These are phyloP conservation scores for Drepana falcataria DNA, from an alignment of 2,888 invertebrate species.

Conservation along the genomic window DNA sequence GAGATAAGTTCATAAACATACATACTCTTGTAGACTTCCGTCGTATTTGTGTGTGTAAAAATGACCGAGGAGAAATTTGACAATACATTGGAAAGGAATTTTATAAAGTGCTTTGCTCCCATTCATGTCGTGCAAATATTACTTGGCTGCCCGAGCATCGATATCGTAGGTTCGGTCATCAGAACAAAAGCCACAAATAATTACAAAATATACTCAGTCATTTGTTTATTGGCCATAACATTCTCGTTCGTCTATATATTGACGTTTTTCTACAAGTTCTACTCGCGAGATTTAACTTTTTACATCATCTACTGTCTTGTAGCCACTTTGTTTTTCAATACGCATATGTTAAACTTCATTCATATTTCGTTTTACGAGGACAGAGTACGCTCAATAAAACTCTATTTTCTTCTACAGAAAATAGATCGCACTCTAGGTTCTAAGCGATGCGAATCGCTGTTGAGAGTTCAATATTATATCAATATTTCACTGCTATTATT, in stretches of 20 bases:
- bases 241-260: not conserved
- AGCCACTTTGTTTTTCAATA: not conserved
- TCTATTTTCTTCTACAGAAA: not conserved
- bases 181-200: not conserved
- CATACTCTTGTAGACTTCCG: too few species aligned
- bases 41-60: constrained; percentile 10
- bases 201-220: not conserved
- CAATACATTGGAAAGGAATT: not conserved
- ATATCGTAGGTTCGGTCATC: not conserved
- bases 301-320: not conserved
- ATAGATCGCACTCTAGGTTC: not conserved
- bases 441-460: not conserved
- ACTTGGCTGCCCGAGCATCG: not conserved
- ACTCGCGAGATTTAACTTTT: not conserved
- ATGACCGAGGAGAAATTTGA: not conserved
- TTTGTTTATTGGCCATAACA: not conserved
- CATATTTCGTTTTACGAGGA: not conserved
- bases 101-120: not conserved
- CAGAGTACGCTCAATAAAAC: not conserved
- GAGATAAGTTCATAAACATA: too few species aligned
- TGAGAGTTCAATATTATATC: not conserved
- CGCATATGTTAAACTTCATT: not conserved
- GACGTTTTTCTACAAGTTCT: not conserved
- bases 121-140: not conserved
- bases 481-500: not conserved